Base-by-base conservation (phyloP, 2,888 invertebrate genomes). In the Coelogynopora nodosa region DNA sequence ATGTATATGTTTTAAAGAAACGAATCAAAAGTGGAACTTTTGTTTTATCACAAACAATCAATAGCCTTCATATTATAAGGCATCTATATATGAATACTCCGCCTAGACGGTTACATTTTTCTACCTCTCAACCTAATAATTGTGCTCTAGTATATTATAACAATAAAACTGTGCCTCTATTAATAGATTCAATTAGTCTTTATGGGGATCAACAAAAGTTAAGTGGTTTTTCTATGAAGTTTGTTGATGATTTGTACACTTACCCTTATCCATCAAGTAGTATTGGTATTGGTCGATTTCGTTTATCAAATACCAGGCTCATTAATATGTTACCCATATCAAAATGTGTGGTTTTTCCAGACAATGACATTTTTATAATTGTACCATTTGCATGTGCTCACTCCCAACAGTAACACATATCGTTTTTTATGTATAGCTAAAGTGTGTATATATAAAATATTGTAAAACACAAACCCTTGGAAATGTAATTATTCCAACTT, bases 1-100 rank as follows among this genome's bases (percentile, higher is more conserved):
- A 87, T 31, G 13, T 88, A 2, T 67, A 87, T 18, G 81, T 74
- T 30, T 83, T 88, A 31, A 88, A 88, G 31, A 82, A 84, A 23
- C 49, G 49, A 10, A 18, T 49, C 5, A 49, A 49, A 18, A 49
- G 49, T 49, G 49, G 49, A 49, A 49, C 5, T 49, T 49, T 49
- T 49, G 49, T 49, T 10, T 10, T 49, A 18, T 49, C 49, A 49
- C 49, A 49, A 49, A 49, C 49, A 10, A 18, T 49, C 5, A 49
- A 49, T 49, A 49, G 49, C 18, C 49, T 49, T 10, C 49, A 49
- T 49, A 10, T 49, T 10, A 49, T 49, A 10, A 5, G 49, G 18
- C 49, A 49, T 49, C 5, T 18, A 49, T 49, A 49, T 18, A 49
- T 49, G 5, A 49, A 49, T 18, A 5, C 5, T 5, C 49, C 49